Percentiles rank a stretch among this genome's conserved stretches.
phyloP scores from a whole-genome alignment of 1,140 invertebrate genomes.

The Alviniconcha marisindica region DNA sequence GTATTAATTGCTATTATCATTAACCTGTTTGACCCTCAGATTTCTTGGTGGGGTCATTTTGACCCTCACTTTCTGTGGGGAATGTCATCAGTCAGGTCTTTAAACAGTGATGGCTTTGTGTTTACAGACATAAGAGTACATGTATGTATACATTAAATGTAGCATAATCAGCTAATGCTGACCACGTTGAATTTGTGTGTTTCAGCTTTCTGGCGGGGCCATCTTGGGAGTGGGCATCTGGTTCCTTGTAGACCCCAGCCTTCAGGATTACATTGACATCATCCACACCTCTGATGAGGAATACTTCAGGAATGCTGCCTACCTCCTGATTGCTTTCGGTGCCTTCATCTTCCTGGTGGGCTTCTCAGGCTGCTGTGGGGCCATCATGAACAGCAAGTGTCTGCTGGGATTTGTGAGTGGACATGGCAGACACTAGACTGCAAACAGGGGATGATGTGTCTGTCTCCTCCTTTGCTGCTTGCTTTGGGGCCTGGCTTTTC shows the following conservation, averaged over 20 bases:
- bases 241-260: slow-evolving; percentile 84
- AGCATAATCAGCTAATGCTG: no score
- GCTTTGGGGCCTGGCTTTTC: no score
- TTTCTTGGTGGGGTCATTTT: no score
- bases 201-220: slow-evolving; percentile 84
- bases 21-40: no score
- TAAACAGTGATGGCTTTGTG: no score
- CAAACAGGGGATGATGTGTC: no score
- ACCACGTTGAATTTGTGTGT: slow-evolving; percentile 48
- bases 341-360: slow-evolving; percentile 88
- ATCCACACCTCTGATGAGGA: slow-evolving; percentile 74
- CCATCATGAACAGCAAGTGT: slow-evolving; percentile 89
- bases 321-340: slow-evolving; percentile 85
- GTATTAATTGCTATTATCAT: no score
- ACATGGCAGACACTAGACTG: no score
- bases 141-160: no score
- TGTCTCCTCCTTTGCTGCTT: background rate
- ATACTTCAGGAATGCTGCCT: slow-evolving; percentile 74
- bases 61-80: no score
- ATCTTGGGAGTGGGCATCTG: slow-evolving; percentile 85
- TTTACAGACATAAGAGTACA: no score
- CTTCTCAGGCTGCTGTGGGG: slow-evolving; percentile 94
- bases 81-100: no score
- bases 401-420: slow-evolving; percentile 85
- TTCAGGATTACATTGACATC: slow-evolving; percentile 80